Conservation (phyloP, 1,140 invertebrate species). For the Nephila pilipes region DNA sequence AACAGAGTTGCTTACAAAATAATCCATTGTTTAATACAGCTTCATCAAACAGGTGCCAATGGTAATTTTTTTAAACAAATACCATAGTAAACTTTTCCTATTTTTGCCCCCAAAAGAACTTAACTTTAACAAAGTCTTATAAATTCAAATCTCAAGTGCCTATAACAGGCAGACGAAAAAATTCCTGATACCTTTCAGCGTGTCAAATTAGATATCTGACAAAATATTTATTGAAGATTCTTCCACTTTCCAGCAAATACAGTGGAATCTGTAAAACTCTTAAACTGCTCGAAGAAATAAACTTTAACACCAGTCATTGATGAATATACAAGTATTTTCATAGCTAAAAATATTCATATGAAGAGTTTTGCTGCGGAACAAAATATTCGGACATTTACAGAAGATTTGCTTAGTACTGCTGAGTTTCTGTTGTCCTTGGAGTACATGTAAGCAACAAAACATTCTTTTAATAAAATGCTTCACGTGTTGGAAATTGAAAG, state of each 20-base stretch:
- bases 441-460: not conserved
- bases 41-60: too few species aligned
- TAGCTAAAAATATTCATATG: slow-evolving; percentile 32
- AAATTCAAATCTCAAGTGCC: slow-evolving; percentile 48
- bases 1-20: too few species aligned
- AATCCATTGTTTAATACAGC: too few species aligned
- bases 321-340: not conserved
- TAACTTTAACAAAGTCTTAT: too few species aligned
- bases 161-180: slow-evolving; percentile 35
- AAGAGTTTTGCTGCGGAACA: not conserved
- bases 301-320: slow-evolving; percentile 5
- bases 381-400: slow-evolving; percentile 6
- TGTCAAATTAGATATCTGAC: slow-evolving; percentile 52
- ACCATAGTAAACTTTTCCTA: too few species aligned
- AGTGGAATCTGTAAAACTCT: slow-evolving; percentile 28
- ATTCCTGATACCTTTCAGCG: not conserved
- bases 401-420: slow-evolving; percentile 28
- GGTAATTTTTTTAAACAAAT: too few species aligned
- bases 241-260: not conserved
- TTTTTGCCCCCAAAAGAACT: too few species aligned
- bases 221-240: not conserved
- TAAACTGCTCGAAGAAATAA: slow-evolving; percentile 40
- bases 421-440: slow-evolving; percentile 38
- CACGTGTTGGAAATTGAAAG: not conserved
- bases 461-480: not conserved